These are phyloP conservation scores for Scopus umbretta DNA, from an alignment of 2,113 vertebrate genomes.

Conservation along the genomic window DNA sequence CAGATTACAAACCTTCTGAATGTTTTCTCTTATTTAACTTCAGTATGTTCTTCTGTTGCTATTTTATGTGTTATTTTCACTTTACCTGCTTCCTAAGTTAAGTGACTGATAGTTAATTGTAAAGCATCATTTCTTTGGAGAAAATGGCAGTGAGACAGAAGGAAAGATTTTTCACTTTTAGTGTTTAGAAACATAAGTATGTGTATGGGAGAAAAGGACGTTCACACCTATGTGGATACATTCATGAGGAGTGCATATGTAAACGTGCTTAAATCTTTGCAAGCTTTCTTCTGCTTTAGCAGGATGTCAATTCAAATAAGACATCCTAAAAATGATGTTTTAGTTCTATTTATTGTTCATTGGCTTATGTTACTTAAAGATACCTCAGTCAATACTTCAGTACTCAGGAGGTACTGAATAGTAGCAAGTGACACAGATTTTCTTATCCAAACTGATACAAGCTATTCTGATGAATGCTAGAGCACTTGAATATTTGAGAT, in stretches of 20 bases:
- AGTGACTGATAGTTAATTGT: not conserved
- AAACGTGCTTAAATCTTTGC: not conserved
- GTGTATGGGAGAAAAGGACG: not conserved
- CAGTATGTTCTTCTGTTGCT: not conserved
- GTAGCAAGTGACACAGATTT: not conserved
- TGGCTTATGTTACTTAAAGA: not conserved
- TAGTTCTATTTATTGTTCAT: not conserved
- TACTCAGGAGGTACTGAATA: not conserved
- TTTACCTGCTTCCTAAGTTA: not conserved
- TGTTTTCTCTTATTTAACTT: not conserved
- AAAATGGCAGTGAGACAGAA: not conserved
- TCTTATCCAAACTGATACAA: not conserved
- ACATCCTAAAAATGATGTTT: not conserved
- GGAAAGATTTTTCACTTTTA: not conserved
- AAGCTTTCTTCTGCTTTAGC: not conserved
- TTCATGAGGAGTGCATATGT: not conserved
- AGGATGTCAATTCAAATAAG: not conserved
- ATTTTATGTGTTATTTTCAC: not conserved
- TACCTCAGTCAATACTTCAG: not conserved
- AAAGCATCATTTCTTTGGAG: not conserved
- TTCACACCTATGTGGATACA: not conserved
- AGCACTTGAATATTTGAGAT: not conserved
- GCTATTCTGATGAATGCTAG: not conserved
- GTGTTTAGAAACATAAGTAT: not conserved
- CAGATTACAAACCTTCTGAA: not conserved